Evolutionary conservation across 1,140 invertebrate genomes (phyloP).

Genomic region (Popillia japonica): DNA sequence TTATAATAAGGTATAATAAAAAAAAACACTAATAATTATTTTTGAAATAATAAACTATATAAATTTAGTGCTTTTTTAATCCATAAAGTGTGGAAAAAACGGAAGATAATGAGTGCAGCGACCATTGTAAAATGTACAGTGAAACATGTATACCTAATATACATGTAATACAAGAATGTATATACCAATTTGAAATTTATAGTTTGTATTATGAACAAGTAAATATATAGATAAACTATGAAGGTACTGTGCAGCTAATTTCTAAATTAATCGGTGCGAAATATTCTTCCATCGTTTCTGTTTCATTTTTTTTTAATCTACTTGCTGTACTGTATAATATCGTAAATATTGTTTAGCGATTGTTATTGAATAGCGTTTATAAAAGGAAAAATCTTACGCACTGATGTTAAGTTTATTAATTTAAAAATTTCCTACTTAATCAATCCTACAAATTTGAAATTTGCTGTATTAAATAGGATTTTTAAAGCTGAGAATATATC

Average conservation of each 20-base stretch:
- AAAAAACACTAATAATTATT: not conserved
- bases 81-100: not conserved
- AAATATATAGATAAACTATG: slow-evolving; percentile 41
- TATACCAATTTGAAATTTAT: slow-evolving; percentile 41
- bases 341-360: slow-evolving; percentile 22
- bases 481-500: slow-evolving; percentile 40
- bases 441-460: slow-evolving; percentile 39
- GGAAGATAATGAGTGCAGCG: slow-evolving; percentile 34
- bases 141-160: slow-evolving; percentile 40
- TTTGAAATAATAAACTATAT: not conserved
- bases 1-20: not conserved
- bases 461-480: slow-evolving; percentile 38
- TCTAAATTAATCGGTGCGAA: slow-evolving; percentile 26
- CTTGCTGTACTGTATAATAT: not conserved
- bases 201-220: slow-evolving; percentile 41
- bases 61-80: not conserved
- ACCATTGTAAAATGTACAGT: slow-evolving; percentile 41
- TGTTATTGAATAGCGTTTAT: not conserved
- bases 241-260: slow-evolving; percentile 40
- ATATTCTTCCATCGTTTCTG: not conserved
- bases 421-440: slow-evolving; percentile 38
- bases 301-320: not conserved
- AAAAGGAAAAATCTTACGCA: not conserved
- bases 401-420: slow-evolving; percentile 7
- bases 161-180: slow-evolving; percentile 39